A percentile compares a stretch with the other conserved stretches of the same genome.
Evolutionary conservation across 2,797 vertebrate species (phyloP).

Genomic region (Acanthurus leucopareius): DNA sequence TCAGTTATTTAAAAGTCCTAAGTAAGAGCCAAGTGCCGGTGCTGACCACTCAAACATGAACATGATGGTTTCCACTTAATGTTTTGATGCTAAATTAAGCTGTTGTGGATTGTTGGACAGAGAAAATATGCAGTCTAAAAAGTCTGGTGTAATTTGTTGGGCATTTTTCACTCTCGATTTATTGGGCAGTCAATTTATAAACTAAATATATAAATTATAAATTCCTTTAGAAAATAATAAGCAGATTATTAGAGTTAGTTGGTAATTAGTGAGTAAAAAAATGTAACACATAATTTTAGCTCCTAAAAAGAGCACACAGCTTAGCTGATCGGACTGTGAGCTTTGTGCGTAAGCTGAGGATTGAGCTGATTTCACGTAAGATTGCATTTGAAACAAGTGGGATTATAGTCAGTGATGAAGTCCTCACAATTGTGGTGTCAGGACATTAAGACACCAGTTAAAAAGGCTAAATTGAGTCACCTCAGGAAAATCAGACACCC

Average conservation of each 20-base stretch:
- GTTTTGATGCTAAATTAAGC: too few species aligned
- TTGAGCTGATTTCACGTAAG: neutral
- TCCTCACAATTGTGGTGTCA: neutral
- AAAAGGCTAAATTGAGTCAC: neutral
- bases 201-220: neutral
- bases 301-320: neutral
- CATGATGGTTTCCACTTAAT: too few species aligned
- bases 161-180: neutral
- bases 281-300: neutral
- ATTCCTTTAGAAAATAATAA: neutral
- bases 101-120: neutral
- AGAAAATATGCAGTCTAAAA: neutral
- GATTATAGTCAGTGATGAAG: neutral
- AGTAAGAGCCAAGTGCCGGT: too few species aligned
- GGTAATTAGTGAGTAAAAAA: neutral
- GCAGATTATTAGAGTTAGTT: too few species aligned
- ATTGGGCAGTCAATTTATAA: neutral
- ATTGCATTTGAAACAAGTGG: neutral
- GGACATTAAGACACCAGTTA: neutral
- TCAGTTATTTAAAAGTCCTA: too few species aligned
- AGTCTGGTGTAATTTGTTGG: neutral
- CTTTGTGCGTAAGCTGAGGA: neutral
- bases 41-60: too few species aligned
- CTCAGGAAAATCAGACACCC: conserved; percentile 23
- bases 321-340: neutral